These are phyloP conservation scores for Graptemys geographica DNA, from an alignment of 2,797 vertebrate species.

Conservation along the genomic window DNA sequence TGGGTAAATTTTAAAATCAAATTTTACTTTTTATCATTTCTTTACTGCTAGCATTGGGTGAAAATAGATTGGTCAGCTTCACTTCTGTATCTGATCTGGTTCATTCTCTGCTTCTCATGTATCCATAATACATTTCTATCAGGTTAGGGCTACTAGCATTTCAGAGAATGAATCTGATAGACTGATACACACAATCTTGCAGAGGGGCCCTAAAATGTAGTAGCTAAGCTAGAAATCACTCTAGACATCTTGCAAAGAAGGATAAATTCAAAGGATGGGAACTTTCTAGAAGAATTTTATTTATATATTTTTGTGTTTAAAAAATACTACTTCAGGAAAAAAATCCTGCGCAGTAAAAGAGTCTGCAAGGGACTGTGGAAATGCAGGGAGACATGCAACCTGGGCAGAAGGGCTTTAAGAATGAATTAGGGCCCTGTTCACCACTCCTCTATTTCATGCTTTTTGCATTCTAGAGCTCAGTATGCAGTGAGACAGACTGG, in stretches of 20 bases:
- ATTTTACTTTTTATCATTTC: not conserved
- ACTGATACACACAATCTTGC: no score
- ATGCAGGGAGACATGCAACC: not conserved
- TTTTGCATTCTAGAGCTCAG: not conserved
- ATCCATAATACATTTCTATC: not conserved
- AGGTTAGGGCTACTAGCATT: not conserved
- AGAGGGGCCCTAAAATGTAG: not conserved
- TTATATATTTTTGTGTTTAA: not conserved
- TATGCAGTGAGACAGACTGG: not conserved
- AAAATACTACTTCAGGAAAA: not conserved
- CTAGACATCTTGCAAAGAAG: not conserved
- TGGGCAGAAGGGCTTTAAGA: not conserved
- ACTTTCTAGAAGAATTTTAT: not conserved
- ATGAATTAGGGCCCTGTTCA: accelerated
- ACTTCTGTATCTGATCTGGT: not conserved
- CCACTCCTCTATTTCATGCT: not conserved
- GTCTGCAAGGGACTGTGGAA: not conserved
- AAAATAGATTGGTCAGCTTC: not conserved
- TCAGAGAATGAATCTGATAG: not conserved
- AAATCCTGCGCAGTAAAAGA: not conserved
- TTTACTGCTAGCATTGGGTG: accelerated
- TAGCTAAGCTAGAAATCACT: not conserved
- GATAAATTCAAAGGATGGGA: not conserved
- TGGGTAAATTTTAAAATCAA: accelerated
- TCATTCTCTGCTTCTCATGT: not conserved